Evolutionary conservation across 2,113 vertebrate genomes (phyloP), one percentile per base, ranked within the genome.

Genomic region (Petrocephalus microphthalmus): DNA sequence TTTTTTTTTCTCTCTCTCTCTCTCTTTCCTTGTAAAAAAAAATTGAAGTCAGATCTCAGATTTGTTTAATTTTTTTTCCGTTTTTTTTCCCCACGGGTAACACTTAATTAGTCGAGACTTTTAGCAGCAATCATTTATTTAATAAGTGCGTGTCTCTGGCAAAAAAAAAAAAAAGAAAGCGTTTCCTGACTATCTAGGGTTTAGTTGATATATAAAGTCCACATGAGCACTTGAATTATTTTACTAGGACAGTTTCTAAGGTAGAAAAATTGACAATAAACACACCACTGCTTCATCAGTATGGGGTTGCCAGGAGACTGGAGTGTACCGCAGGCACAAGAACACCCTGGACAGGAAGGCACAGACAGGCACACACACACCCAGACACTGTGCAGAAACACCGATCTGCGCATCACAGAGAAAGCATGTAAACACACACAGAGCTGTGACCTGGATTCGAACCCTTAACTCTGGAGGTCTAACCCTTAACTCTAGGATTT

Each of bases 31-130:
- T 15, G 20, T 22, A 49, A 49, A 7, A 49, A 83, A 49, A n/a
- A 7, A 49, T 7, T 83, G 45, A 49, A 83, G 81, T 37, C 81
- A 83, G 81, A 22, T 83, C 42, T 83, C 37, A 49, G 81, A 83
- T 49, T 49, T 83, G 19, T 22, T 83, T 49, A n/a, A n/a, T 47
- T 82, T 22, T 49, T 49, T 49, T 47, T 82, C 22, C 7, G 22
- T 0, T 22, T 2, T 17, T 22, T 49, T 83, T 83, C 47, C 8
- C 2, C 2, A 47, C 45, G n/a, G 81, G 81, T 83, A 47, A 47
- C 81, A 83, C 81, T 83, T 83, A 47, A 83, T 83, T 83, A 49
- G 81, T 49, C 49, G 81, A 83, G 81, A 83, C 42, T 49, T 83
- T 83, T 83, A 37, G 42, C 81, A 83, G 81, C 81, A 83, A 83